Base-by-base conservation (phyloP, 2,797 vertebrate genomes). In the Ispidina lecontei region DNA sequence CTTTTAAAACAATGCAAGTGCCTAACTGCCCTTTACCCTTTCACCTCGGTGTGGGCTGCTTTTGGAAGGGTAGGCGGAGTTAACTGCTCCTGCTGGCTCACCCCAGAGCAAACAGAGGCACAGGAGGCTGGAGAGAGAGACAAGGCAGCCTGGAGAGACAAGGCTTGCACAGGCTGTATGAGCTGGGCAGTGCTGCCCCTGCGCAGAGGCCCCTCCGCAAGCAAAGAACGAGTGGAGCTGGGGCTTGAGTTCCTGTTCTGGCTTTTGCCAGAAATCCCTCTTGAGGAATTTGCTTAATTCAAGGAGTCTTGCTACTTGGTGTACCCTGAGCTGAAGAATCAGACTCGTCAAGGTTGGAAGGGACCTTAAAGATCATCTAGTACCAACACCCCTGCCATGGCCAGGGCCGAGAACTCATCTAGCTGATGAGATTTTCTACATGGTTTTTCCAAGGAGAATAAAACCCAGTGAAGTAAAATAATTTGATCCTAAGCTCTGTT, bases 371-470 rank as follows among this genome's bases (percentile, higher is more conserved):
- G 37, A 37, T 37, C 37, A 37, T 37, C 37, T 37, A 37, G 37
- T 37, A 37, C 37, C 37, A 37, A 37, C 37, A 37, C 37, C 37
- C 12, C 37, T 37, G 12, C 37, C 37, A 37, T 37, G 37, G 37
- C 37, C 37, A 37, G 37, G 37, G 37, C 12, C 37, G 12, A 37
- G 37, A 37, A 37, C 39, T 73, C 59, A 43, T 47, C 47, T 54
- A 68, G 33, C n/a, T 89, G 22, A 69, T 56, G 63, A 35, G 8
- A 73, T 82, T 87, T 85, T 71, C 52, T 69, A 49, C 9, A 2
- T 72, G 9, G 21, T 88, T 90, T 83, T 69, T 17, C 58, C 39
- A 78, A 55, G 60, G 44, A 79, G 41, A 94, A 56, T 43, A 81
- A 91, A 93, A 6, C 20, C 9, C 31, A 56, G 15, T 29, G 70